Evolutionary conservation across 2,797 vertebrate genomes (phyloP).

Genomic region (Phrynocephalus forsythii): DNA sequence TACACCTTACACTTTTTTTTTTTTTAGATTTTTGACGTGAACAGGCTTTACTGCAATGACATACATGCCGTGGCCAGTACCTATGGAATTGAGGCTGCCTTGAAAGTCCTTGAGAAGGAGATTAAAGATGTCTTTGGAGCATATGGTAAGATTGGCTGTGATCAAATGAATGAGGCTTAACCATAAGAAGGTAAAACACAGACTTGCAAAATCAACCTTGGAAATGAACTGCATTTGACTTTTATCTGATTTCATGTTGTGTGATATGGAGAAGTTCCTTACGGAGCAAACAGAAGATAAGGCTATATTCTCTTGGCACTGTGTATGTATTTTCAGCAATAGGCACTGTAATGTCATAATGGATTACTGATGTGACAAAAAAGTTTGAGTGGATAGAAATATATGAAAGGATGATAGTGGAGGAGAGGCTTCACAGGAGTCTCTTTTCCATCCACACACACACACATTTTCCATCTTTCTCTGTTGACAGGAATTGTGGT

Average conservation of each 20-base stretch:
- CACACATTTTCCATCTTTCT: not conserved
- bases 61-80: constrained; percentile 93
- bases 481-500: constrained; percentile 87
- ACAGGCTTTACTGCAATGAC: constrained; percentile 92
- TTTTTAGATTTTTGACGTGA: constrained; percentile 87
- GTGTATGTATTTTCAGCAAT: not conserved
- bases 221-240: not conserved
- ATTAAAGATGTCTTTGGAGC: constrained; percentile 98
- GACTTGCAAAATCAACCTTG: not conserved
- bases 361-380: not conserved
- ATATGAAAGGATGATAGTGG: not conserved
- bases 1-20: not conserved
- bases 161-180: not conserved
- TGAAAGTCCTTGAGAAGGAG: constrained; percentile 95
- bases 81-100: constrained; percentile 93
- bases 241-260: not conserved
- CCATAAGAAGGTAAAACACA: not conserved
- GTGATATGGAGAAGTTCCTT: no score
- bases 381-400: not conserved
- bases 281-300: not conserved
- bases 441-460: no score
- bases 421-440: not conserved
- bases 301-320: not conserved
- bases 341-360: not conserved
- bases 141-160: constrained; percentile 85